Evolutionary conservation across 2,888 invertebrate genomes (phyloP).

Genomic region (Trisateles emortualis): DNA sequence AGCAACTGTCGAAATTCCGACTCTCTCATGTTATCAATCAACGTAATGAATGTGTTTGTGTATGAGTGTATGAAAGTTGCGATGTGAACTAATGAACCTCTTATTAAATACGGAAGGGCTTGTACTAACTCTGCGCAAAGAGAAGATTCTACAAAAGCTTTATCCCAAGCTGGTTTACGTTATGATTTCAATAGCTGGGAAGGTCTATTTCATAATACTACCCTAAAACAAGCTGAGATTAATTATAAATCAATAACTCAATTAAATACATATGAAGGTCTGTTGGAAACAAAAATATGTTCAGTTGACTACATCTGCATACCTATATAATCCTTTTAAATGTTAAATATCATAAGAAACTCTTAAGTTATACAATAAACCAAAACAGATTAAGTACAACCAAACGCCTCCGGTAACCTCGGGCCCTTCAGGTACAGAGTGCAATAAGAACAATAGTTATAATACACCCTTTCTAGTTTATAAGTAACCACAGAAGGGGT

Average conservation of each 20-base stretch:
- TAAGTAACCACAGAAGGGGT: constrained; percentile 44
- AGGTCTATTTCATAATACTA: no score
- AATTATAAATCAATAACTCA: no score
- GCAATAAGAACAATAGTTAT: constrained; percentile 41
- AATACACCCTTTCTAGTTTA: constrained; percentile 42
- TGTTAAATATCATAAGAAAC: no score
- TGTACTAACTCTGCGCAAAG: constrained; percentile 17
- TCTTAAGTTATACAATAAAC: background rate
- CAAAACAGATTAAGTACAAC: background rate
- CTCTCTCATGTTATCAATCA: constrained; percentile 37
- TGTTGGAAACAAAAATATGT: no score
- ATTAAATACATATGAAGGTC: no score
- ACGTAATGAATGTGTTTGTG: constrained; percentile 34
- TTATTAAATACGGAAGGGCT: constrained; percentile 21
- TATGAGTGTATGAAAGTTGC: constrained; percentile 20
- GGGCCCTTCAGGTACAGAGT: constrained; percentile 16
- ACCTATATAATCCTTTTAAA: no score
- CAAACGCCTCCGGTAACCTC: constrained; percentile 12
- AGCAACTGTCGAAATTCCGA: constrained; percentile 51
- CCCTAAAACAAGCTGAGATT: no score
- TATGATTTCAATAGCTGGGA: no score
- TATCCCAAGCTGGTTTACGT: no score
- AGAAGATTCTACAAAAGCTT: background rate
- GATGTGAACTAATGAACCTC: constrained; percentile 25
- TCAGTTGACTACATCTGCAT: no score